Base-by-base conservation (phyloP, 2,888 invertebrate species). In the Drosophila melanosoma region DNA sequence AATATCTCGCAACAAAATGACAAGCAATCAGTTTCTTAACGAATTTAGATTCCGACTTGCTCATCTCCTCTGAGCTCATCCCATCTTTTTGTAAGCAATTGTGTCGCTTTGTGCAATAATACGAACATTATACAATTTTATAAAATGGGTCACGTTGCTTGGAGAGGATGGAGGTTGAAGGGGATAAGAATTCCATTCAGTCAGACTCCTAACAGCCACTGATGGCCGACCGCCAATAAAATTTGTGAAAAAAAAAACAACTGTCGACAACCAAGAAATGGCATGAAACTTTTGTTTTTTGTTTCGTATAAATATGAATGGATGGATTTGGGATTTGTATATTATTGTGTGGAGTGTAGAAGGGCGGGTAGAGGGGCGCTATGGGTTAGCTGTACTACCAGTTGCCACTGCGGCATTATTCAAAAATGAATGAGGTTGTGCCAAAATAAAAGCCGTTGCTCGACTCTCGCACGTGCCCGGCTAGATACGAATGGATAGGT, bases 251-350 rank as follows among this genome's bases (percentile, higher is more conserved):
- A 83, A 84, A 85, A 84, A 85, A 88, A 90, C 83, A 82, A 86
- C 88, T 82, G 81, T 82, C 72, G 88, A 85, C 80, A 69, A 75
- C 73, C 66, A 69, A 78, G 90, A 82, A 89, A 74, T 85, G 83
- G 81, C 71, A 82, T 85, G 71, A 76, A 85, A 90, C 90, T 85
- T 90, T 90, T 85, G 83, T 83, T 88, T 90, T 90, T 85, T 78
- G 83, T 84, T 88, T 76, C 85, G 76, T 80, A 85, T 87, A 85
- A 87, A 85, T 88, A 83, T 89, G 87, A 89, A 89, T 87, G 90
- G 78, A 89, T 88, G 88, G 75, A 85, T 89, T 85, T 85, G 72
- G 82, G 74, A 8, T 29, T 56, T 56, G 3, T 54, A 17, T 75
- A 61, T 48, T 33, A 56, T 40, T 35, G 54, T 52, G 35, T 45